A percentile compares a stretch with the other conserved stretches of the same genome.
Conservation (phyloP, 2,797 vertebrate species). For the Eospalax fontanierii region DNA sequence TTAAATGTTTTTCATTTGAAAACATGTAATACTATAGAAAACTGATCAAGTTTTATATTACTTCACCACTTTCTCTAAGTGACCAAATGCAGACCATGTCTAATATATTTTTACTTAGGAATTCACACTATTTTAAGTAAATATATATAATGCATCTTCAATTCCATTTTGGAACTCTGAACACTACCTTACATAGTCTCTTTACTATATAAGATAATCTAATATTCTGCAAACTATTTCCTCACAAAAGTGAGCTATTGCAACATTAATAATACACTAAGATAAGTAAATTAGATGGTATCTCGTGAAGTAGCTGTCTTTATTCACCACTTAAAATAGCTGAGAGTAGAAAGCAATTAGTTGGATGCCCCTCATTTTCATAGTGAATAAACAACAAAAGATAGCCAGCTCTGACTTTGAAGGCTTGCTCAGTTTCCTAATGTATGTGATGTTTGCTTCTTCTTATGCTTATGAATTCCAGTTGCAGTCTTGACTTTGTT, state of each 20-base stretch:
- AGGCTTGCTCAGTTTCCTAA: constrained; percentile 14
- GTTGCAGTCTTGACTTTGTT: constrained; percentile 49
- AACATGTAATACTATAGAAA: neutral
- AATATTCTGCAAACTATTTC: neutral
- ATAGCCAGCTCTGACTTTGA: neutral
- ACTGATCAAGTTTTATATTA: neutral
- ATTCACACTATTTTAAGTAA: constrained; percentile 24
- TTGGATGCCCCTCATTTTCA: constrained; percentile 52
- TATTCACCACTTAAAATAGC: constrained; percentile 53
- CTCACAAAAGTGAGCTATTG: neutral
- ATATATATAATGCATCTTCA: neutral
- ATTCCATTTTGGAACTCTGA: neutral
- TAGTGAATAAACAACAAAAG: constrained; percentile 24
- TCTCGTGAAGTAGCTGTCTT: constrained; percentile 41
- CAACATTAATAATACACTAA: constrained; percentile 60
- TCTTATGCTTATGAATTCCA: constrained; percentile 55
- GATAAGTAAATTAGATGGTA: constrained; percentile 9
- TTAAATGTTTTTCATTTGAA: neutral
- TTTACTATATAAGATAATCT: constrained; percentile 1
- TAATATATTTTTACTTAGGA: constrained; percentile 35
- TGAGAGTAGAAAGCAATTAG: constrained; percentile 1
- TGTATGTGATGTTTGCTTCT: constrained; percentile 16
- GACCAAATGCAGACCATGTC: neutral
- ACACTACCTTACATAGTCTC: neutral
- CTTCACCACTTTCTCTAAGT: constrained; percentile 24